Evolutionary conservation across 2,797 vertebrate species (phyloP).

Genomic region (Enteromius afrohamiltoni): DNA sequence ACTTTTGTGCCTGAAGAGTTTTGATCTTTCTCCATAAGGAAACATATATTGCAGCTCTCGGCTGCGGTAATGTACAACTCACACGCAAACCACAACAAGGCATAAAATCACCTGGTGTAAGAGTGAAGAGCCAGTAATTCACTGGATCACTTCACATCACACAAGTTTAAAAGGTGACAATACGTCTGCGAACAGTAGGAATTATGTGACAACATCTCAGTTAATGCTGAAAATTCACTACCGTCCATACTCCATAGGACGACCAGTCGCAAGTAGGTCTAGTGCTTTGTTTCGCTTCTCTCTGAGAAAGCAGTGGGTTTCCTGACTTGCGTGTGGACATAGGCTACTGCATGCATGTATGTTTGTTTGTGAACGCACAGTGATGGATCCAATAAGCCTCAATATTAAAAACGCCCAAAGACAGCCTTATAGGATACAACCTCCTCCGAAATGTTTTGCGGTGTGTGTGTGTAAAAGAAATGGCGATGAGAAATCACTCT

Average conservation of each 20-base stretch:
- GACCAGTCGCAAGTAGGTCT: background rate
- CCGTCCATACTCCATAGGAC: background rate
- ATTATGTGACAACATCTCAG: background rate
- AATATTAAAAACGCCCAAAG: conserved; percentile 75
- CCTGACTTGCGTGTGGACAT: conserved; percentile 23
- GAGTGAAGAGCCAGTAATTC: background rate
- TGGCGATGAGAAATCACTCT: conserved; percentile 10
- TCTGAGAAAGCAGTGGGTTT: conserved; percentile 18
- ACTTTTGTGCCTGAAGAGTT: background rate
- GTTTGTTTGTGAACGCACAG: conserved; percentile 71
- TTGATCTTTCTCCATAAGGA: background rate
- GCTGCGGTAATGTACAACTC: background rate
- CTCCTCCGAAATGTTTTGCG: background rate
- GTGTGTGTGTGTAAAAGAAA: background rate
- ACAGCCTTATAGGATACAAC: conserved; percentile 15
- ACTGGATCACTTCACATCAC: background rate
- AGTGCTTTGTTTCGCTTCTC: conserved; percentile 14
- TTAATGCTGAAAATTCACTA: background rate
- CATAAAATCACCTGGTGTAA: background rate
- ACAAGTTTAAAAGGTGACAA: background rate
- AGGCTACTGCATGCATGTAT: conserved; percentile 53
- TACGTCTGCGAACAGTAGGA: background rate
- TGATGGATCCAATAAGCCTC: conserved; percentile 68
- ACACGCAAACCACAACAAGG: background rate
- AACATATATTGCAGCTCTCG: background rate